Evolutionary conservation across 35 echinoderm and acorn worm genomes (phyloP), one percentile per base, ranked within the genome.

Genomic region (Stichopus chloronotus): DNA sequence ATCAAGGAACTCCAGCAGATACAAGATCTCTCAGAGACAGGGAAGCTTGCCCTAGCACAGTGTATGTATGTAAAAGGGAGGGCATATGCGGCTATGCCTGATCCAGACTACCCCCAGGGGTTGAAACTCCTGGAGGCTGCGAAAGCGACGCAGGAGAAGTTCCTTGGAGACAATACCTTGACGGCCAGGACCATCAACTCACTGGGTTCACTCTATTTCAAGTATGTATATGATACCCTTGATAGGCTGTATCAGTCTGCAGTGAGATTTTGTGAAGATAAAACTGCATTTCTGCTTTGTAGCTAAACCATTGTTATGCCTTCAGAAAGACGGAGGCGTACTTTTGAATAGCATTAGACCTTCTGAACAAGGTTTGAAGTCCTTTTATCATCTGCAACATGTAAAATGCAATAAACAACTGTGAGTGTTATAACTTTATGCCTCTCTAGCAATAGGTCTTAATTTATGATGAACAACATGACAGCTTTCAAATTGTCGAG

Each of bases 21-120:
- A 13, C 7, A 55, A 25, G 20, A 78, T 12, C 25, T 76, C 7
- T 91, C 88, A 11, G 57, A 91, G 13, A 0, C 16, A 19, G 63
- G 65, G 14, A 4, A 76, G 7, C 88, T 91, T 25, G 88, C 88
- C 72, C 22, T 91, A 0, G 88, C 88, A 30, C 88, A 91, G 72
- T 91, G 88, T 56, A 21, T 91, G 68, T 91, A 91, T 52, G 88
- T 91, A 65, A 91, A 78, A 53, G 88, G 88, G 61, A 72, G 88
- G 52, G 61, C 88, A 22, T 78, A 21, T 76, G 63, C 72, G 12
- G 53, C 63, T 22, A 72, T 54, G 88, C 63, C 88, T 53, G 88
- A 91, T 78, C 65, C 65, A 55, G 72, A 91, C 25, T 91, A 76
- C 22, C 25, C 25, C 7, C 59, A 72, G 19, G 88, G 65, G 43